Conservation (phyloP, 2,797 vertebrate species). For the Labroides dimidiatus region DNA sequence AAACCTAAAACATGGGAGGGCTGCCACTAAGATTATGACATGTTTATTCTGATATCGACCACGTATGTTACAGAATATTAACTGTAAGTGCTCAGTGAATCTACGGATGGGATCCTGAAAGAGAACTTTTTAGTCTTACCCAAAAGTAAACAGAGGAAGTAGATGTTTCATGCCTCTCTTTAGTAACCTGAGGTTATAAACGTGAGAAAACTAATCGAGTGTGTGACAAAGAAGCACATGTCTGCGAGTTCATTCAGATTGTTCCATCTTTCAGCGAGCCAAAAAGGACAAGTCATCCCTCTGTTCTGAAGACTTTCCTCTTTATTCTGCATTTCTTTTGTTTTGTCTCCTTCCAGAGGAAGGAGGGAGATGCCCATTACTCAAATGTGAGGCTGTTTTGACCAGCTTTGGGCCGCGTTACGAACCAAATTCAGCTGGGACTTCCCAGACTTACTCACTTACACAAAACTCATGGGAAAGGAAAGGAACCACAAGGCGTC, state of each 20-base stretch:
- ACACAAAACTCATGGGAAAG: conserved; percentile 37
- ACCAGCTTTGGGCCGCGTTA: conserved; percentile 34
- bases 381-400: conserved; percentile 45
- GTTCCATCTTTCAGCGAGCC: conserved; percentile 35
- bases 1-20: conserved; percentile 40
- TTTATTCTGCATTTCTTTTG: conserved; percentile 33
- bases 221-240: conserved; percentile 66
- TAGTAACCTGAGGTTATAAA: conserved; percentile 48
- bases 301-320: conserved; percentile 24
- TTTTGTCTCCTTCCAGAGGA: conserved; percentile 48
- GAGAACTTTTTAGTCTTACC: conserved; percentile 33
- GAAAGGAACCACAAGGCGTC: conserved; percentile 48
- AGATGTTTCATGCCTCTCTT: conserved; percentile 23
- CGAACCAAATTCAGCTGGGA: conserved; percentile 51
- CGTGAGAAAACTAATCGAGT: conserved; percentile 22
- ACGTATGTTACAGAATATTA: conserved; percentile 6
- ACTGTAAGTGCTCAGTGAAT: not conserved
- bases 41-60: not conserved
- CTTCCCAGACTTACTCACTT: conserved; percentile 68
- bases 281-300: conserved; percentile 48
- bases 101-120: conserved; percentile 6
- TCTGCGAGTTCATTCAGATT: conserved; percentile 54
- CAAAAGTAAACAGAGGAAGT: conserved; percentile 61
- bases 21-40: conserved; percentile 4
- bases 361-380: conserved; percentile 52